Base-by-base conservation (phyloP, 2,797 vertebrate genomes). In the Sebastes alutus region DNA sequence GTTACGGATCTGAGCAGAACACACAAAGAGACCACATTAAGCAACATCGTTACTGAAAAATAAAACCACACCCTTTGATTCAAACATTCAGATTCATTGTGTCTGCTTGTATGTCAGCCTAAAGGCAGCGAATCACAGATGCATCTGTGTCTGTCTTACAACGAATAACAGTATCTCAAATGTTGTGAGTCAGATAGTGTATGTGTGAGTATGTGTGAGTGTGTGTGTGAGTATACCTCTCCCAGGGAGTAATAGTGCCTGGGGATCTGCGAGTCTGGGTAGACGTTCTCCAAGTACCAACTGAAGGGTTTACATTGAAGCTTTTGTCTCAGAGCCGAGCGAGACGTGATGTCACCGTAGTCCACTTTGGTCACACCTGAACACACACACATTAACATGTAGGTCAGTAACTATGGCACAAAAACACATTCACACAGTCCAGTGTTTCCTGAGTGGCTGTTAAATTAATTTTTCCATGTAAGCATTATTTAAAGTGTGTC, bases 181-280 rank as follows among this genome's bases (percentile, higher is more conserved):
- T 22, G 2, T 6, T 72, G 25, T 62, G 68, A 18, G 3, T 76
- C 46, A 52, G 58, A 11, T 1, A 54, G 20, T 52, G 63, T 71
- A 29, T 68, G 52, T 69, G 80, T 65, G 77, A 13, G 33, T 32
- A 0, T 32, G 20, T 56, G 56, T 66, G 23, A 58, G 69, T 69
- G 62, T 63, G 77, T 71, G 76, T 38, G 65, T 27, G 60, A 14
- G 55, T 25, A 86, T 95, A 99, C 98, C 98, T 99, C 98, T 96
- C 98, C 98, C 82, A 99, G 93, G 72, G 98, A 99, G 95, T 97
- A 99, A 93, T 98, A 99, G 92, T 99, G 98, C 25, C 98, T 96
- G 84, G 99, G 99, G 93, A 99, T 99, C 95, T 99, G 99, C 23
- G 98, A 99, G 95, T 99, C 98, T 0, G 98, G 99, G 94, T 99